Evolutionary conservation across 2,888 invertebrate genomes (phyloP).

Genomic region (Catocala sponsa): DNA sequence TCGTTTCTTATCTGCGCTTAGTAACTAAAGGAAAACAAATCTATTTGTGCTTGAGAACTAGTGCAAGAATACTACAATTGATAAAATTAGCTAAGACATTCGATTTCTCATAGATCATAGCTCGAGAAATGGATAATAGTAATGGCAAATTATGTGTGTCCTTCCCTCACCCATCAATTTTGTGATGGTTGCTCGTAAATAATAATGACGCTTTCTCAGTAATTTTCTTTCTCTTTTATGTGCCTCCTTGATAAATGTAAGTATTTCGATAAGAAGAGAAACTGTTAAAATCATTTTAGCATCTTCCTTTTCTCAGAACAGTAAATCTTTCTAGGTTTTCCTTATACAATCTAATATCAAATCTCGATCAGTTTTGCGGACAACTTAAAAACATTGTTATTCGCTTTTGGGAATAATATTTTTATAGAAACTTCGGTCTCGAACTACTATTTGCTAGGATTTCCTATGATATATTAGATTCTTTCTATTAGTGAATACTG

Average conservation of each 20-base stretch:
- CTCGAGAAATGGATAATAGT: conserved; percentile 7
- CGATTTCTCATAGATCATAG: conserved; percentile 10
- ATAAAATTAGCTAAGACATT: conserved; percentile 1
- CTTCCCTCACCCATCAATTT: conserved; percentile 13
- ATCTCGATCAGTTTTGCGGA: conserved; percentile 28
- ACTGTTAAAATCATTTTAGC: conserved; percentile 29
- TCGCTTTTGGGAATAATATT: conserved; percentile 29
- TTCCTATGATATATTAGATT: conserved; percentile 13
- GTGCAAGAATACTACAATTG: not conserved
- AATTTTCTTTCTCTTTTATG: conserved; percentile 11
- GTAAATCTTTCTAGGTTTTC: conserved; percentile 37
- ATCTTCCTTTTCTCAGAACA: conserved; percentile 15
- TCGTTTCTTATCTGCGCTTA: no score
- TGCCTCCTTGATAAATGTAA: conserved; percentile 13
- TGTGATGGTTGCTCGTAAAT: conserved; percentile 21
- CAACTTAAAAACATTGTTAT: conserved; percentile 35
- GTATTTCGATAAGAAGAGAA: conserved; percentile 11
- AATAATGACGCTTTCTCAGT: conserved; percentile 17
- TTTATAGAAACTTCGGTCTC: conserved; percentile 13
- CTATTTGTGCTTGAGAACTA: not conserved
- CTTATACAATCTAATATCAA: conserved; percentile 37
- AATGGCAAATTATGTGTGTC: conserved; percentile 18
- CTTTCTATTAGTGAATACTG: no score
- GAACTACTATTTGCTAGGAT: conserved; percentile 11
- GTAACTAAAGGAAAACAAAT: not conserved